These are phyloP conservation scores for Drosophila merina DNA, from an alignment of 2,888 invertebrate species.

Conservation along the genomic window DNA sequence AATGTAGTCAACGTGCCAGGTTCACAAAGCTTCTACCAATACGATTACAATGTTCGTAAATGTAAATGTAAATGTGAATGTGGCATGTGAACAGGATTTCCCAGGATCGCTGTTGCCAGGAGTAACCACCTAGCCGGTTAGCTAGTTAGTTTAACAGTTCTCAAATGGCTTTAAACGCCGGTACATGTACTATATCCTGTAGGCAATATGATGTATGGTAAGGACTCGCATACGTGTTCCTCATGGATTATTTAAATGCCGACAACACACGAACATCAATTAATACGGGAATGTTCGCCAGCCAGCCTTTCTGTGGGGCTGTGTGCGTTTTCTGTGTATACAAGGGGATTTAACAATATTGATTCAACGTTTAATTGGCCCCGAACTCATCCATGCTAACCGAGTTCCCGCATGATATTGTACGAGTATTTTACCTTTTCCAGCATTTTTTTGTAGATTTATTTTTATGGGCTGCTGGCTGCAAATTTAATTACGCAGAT, in stretches of 20 bases:
- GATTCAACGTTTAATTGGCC: slow-evolving; percentile 55
- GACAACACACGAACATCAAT: slow-evolving; percentile 33
- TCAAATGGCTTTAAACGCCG: slow-evolving; percentile 7
- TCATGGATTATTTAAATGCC: slow-evolving; percentile 41
- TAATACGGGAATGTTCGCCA: slow-evolving; percentile 10
- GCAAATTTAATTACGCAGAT: slow-evolving; percentile 41
- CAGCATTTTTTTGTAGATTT: slow-evolving; percentile 16
- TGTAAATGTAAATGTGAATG: slow-evolving; percentile 11
- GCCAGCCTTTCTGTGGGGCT: not conserved
- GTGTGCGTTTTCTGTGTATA: slow-evolving; percentile 8
- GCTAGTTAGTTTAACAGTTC: not conserved
- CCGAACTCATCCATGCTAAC: slow-evolving; percentile 25
- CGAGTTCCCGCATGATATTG: slow-evolving; percentile 8
- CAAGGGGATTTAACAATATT: slow-evolving; percentile 35
- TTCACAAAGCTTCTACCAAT: slow-evolving; percentile 4
- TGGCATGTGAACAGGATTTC: slow-evolving; percentile 1
- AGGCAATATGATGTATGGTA: not conserved
- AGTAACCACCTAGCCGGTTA: not conserved
- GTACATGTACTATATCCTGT: not conserved
- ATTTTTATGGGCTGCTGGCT: slow-evolving; percentile 10
- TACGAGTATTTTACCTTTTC: not conserved
- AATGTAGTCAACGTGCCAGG: slow-evolving; percentile 20
- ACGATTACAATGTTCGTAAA: slow-evolving; percentile 12
- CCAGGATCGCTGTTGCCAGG: not conserved
- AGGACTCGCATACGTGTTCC: slow-evolving; percentile 3